phyloP scores from a whole-genome alignment of 2,888 invertebrate species.

The Lysandra coridon region DNA sequence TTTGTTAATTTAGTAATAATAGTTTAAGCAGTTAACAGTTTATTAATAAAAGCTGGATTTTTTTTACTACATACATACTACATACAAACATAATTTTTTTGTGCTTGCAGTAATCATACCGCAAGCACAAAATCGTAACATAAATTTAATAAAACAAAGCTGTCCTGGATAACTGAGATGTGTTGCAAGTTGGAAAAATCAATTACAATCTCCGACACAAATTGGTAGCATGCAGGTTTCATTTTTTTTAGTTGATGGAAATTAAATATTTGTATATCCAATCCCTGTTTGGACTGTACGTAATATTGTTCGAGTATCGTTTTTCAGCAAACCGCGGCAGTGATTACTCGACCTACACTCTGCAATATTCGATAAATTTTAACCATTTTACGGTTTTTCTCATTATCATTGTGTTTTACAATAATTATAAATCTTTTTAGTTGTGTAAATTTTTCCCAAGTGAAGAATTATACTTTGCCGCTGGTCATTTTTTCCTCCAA shows the following conservation, averaged over 20 bases:
- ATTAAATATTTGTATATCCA: slow-evolving; percentile 1
- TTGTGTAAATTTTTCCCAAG: no score
- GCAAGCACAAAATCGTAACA: neutral
- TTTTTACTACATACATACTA: no score
- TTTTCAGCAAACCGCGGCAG: neutral
- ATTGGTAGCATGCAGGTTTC: neutral
- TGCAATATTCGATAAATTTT: slow-evolving; percentile 2
- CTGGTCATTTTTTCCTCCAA: no score
- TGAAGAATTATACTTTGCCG: no score
- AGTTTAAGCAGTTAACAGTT: no score
- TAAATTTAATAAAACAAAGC: neutral
- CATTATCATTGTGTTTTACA: neutral
- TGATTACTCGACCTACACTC: neutral
- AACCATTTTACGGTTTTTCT: neutral
- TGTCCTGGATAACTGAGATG: neutral
- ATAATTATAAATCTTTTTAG: neutral
- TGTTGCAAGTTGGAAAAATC: neutral
- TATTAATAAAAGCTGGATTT: no score
- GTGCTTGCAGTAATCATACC: no score
- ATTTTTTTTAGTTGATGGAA: neutral
- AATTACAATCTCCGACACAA: neutral
- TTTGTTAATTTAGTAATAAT: no score
- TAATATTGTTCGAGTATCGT: neutral
- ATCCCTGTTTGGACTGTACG: neutral
- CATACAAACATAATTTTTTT: no score